Conservation (phyloP, 2,113 vertebrate species). For the Oncorhynchus masou region DNA sequence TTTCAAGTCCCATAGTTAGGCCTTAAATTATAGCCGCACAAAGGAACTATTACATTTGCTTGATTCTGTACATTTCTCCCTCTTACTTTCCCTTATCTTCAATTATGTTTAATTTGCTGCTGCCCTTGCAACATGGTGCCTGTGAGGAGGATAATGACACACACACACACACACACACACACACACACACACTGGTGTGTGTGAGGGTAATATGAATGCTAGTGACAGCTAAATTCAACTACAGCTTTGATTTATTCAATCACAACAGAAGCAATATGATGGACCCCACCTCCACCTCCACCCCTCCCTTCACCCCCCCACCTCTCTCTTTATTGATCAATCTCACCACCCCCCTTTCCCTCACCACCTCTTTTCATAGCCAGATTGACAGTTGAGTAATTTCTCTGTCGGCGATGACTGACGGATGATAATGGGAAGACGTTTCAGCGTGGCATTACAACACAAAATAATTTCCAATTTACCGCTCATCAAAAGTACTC, state of each 20-base stretch:
- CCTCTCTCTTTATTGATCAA: conserved; percentile 79
- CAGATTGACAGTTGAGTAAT: conserved; percentile 87
- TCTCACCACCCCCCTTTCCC: conserved; percentile 63
- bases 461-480: conserved; percentile 90
- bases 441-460: conserved; percentile 81
- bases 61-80: conserved; percentile 56
- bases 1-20: conserved; percentile 26
- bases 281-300: conserved; percentile 15
- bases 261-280: conserved; percentile 58
- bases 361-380: conserved; percentile 69
- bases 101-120: conserved; percentile 63
- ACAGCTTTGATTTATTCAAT: conserved; percentile 69
- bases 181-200: conserved; percentile 4
- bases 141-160: conserved; percentile 33
- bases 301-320: conserved; percentile 15
- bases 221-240: conserved; percentile 43
- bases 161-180: conserved; percentile 14
- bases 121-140: conserved; percentile 43
- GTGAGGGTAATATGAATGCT: neutral
- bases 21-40: conserved; percentile 46
- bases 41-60: conserved; percentile 58
- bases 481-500: conserved; percentile 87
- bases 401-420: conserved; percentile 83
- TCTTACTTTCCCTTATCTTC: conserved; percentile 55
- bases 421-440: conserved; percentile 86